A percentile compares a stretch with the other conserved stretches of the same genome.
Conservation (phyloP, 2,888 invertebrate species). For the Chymomyza procnemis region DNA sequence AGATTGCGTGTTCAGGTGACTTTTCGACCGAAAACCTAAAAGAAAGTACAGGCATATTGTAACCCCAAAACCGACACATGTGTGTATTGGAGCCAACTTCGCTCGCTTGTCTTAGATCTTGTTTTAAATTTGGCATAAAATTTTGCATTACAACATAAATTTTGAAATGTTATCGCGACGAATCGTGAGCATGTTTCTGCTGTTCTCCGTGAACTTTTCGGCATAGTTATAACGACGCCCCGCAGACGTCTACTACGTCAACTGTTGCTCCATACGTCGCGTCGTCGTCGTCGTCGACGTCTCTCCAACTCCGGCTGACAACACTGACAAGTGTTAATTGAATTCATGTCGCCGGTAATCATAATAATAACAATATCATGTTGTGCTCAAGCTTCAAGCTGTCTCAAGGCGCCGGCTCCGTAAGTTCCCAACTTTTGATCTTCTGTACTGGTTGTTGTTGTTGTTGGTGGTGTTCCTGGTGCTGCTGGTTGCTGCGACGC, state of each 20-base stretch:
- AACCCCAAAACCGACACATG: not conserved
- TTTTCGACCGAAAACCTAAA: not conserved
- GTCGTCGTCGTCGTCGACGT: too few species aligned
- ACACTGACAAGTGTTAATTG: slow-evolving; percentile 77
- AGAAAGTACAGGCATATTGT: not conserved
- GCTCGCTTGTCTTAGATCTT: slow-evolving; percentile 31
- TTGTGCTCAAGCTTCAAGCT: slow-evolving; percentile 57
- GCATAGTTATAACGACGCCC: slow-evolving; percentile 44
- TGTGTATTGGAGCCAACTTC: not conserved
- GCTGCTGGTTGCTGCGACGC: slow-evolving; percentile 34
- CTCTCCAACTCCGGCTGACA: slow-evolving; percentile 47
- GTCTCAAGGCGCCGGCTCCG: slow-evolving; percentile 23
- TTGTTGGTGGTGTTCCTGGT: slow-evolving; percentile 35
- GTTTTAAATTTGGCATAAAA: slow-evolving; percentile 18
- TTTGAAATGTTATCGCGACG: slow-evolving; percentile 54
- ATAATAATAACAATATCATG: slow-evolving; percentile 76
- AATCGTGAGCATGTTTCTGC: slow-evolving; percentile 61
- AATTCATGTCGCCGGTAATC: slow-evolving; percentile 78
- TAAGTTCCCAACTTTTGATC: slow-evolving; percentile 69
- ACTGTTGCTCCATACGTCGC: slow-evolving; percentile 23
- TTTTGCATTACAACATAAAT: slow-evolving; percentile 55
- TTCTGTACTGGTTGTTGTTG: slow-evolving; percentile 42
- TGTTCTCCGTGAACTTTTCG: slow-evolving; percentile 26
- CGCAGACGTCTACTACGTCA: slow-evolving; percentile 6
- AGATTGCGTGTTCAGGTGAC: slow-evolving; percentile 18